A percentile compares a stretch with the other conserved stretches of the same genome.
Conservation (phyloP, 1,140 invertebrate genomes). For the Pararge aegeria region DNA sequence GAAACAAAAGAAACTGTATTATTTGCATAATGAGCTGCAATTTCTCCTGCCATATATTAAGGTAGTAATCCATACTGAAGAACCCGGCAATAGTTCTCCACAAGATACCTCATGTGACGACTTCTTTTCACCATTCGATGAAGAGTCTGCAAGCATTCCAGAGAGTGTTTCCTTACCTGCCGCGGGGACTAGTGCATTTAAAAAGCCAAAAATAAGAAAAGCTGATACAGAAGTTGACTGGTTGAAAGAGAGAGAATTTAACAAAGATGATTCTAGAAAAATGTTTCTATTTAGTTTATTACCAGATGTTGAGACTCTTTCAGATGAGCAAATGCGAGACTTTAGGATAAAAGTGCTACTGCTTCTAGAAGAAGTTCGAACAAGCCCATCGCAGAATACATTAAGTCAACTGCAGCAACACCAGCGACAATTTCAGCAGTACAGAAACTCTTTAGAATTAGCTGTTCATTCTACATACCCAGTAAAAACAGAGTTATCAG, state of each 20-base stretch:
- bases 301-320: not conserved
- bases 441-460: not conserved
- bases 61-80: not conserved
- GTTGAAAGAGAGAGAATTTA: not conserved
- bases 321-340: not conserved
- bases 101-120: not conserved
- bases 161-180: not conserved
- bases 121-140: not conserved
- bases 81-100: not conserved
- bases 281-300: not conserved
- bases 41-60: not conserved
- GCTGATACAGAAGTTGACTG: not conserved
- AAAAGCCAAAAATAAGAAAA: not conserved
- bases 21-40: not conserved
- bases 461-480: not conserved
- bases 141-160: not conserved
- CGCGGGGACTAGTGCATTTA: not conserved
- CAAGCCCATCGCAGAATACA: not conserved
- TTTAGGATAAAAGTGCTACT: not conserved
- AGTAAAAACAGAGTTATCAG: not conserved
- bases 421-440: not conserved
- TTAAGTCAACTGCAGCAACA: not conserved
- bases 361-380: not conserved
- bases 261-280: not conserved
- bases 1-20: not conserved